Evolutionary conservation across 2,888 invertebrate genomes (phyloP).

Genomic region (Zele albiditarsus): DNA sequence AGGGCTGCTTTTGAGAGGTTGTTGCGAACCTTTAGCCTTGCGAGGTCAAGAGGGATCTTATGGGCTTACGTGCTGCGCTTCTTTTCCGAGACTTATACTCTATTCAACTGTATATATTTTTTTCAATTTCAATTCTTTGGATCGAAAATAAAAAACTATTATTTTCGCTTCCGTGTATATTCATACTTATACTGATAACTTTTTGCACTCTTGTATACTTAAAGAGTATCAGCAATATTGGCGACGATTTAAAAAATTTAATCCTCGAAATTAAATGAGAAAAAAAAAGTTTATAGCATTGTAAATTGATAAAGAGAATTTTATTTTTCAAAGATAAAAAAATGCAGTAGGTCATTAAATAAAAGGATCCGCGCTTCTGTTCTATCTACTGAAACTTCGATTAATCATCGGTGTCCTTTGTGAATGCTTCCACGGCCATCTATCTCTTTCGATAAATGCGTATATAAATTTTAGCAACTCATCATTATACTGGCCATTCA

Average conservation of each 20-base stretch:
- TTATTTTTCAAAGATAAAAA: not conserved
- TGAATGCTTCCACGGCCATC: not conserved
- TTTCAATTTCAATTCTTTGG: slow-evolving; percentile 19
- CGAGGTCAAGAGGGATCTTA: slow-evolving; percentile 53
- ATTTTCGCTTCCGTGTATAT: not conserved
- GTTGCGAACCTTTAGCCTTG: slow-evolving; percentile 38
- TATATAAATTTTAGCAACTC: not conserved
- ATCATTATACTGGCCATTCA: not conserved
- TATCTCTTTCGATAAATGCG: not conserved
- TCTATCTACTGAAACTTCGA: not conserved
- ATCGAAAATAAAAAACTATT: not conserved
- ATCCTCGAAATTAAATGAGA: not conserved
- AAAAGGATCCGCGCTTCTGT: not conserved
- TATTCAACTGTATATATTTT: slow-evolving; percentile 22
- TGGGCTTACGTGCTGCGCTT: slow-evolving; percentile 46
- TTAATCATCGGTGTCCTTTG: not conserved
- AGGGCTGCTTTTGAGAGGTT: slow-evolving; percentile 49
- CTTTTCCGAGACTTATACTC: slow-evolving; percentile 15
- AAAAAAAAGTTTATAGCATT: not conserved
- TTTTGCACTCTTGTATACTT: not conserved
- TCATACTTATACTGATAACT: not conserved
- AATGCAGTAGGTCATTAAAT: not conserved
- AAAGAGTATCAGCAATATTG: not conserved
- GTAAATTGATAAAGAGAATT: slow-evolving; percentile 3
- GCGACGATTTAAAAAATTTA: not conserved